Conservation (phyloP, 2,888 invertebrate species). For the Herminia tarsipennalis region DNA sequence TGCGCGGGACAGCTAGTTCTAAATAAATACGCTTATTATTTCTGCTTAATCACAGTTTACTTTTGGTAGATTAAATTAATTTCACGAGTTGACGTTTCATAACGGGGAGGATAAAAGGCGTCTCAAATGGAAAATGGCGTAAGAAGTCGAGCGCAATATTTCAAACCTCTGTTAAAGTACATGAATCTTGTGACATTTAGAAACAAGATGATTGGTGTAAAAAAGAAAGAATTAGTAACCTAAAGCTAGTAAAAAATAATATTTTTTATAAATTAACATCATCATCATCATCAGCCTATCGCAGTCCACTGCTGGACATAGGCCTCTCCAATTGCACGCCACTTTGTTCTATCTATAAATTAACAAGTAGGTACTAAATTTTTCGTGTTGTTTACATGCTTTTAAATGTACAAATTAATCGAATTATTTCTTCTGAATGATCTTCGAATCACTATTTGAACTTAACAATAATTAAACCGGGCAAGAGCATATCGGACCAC, state of each 20-base stretch:
- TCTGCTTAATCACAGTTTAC: conserved; percentile 12
- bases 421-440: too few relatives aligned
- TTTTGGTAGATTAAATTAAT: conserved; percentile 27
- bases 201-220: conserved; percentile 12
- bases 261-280: neutral
- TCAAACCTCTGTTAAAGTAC: conserved; percentile 18
- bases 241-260: neutral
- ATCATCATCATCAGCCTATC: too few relatives aligned
- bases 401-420: too few relatives aligned
- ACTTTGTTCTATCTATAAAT: too few relatives aligned
- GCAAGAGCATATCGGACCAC: too few relatives aligned
- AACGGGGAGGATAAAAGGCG: conserved; percentile 30
- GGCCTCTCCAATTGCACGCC: too few relatives aligned
- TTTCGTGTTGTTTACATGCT: too few relatives aligned
- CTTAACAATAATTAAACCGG: too few relatives aligned
- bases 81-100: conserved; percentile 34
- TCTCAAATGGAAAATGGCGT: conserved; percentile 34
- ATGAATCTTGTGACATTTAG: conserved; percentile 22
- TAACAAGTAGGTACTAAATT: too few relatives aligned
- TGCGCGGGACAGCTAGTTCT: neutral
- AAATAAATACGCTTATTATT: neutral
- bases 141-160: conserved; percentile 31
- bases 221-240: neutral
- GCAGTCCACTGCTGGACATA: too few relatives aligned
- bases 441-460: too few relatives aligned